Base-by-base conservation (phyloP, 2,888 invertebrate species). In the Laspeyria flexula region DNA sequence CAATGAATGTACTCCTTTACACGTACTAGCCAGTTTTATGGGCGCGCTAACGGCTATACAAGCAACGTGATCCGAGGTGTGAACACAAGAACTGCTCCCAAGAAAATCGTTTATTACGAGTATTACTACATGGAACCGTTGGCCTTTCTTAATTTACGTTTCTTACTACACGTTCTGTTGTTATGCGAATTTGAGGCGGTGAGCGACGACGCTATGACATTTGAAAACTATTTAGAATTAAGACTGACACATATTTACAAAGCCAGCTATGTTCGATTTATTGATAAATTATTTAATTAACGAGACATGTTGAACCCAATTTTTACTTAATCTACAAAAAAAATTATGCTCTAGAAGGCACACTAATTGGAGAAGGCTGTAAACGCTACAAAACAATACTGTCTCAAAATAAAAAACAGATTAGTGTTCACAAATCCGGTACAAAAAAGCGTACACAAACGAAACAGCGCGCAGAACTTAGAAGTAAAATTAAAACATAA, bases 21-120 rank as follows among this genome's bases (percentile, higher is more conserved):
- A 38, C 38, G 46, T 55, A 35, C 50, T 43, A 18, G 21, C 29
- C 31, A 43, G 51, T 44, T 57, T 65, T 63, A 70, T 61, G 57
- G 60, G 58, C 60, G 49, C 67, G 66, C 70, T 77, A 78, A 81
- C 76, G 72, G 75, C 63, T 55, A 60, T 60, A 63, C 25, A 25
- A 49, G 78, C 73, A 79, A 81, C 65, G 60, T 69, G 79, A 80
- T 75, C 74, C 56, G 70, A 76, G 75, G 77, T 81, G 79, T 75
- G 73, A 78, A 80, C 65, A 59, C 59, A 67, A 60, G 46, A 64
- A 60, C 47, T 45, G 57, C 63, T 77, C 70, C 76, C 56, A 23
- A 62, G 81, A 77, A 73, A 75, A 70, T 67, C 43, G 65, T 66
- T 71, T 75, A 75, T n/a, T n/a, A n/a, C n/a, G n/a, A n/a, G 75